Evolutionary conservation across 2,888 invertebrate genomes (phyloP).

Genomic region (Paralinhomoeus sp.): DNA sequence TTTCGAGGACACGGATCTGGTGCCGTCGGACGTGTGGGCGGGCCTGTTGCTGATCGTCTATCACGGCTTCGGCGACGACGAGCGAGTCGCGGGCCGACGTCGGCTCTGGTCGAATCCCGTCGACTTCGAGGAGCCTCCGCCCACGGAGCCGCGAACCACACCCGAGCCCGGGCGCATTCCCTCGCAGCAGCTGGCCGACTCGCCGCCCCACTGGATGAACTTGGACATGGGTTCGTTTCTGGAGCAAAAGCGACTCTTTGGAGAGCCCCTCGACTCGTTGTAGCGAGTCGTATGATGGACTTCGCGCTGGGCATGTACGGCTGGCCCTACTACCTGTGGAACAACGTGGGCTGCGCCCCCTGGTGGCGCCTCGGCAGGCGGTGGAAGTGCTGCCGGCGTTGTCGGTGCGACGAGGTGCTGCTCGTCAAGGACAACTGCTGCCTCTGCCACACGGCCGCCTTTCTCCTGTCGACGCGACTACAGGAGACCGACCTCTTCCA

Average conservation of each 20-base stretch:
- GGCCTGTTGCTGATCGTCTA: slow-evolving; percentile 51
- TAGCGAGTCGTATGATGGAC: slow-evolving; percentile 49
- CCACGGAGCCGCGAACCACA: neutral
- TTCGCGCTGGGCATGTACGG: slow-evolving; percentile 63
- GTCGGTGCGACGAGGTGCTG: slow-evolving; percentile 9
- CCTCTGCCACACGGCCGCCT: slow-evolving; percentile 58
- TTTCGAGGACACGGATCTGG: slow-evolving; percentile 50
- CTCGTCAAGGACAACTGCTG: slow-evolving; percentile 74
- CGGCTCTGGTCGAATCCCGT: too few species aligned
- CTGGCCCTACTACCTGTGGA: slow-evolving; percentile 60
- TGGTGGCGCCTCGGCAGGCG: slow-evolving; percentile 1
- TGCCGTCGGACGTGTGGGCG: slow-evolving; percentile 64
- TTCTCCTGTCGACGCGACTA: slow-evolving; percentile 46
- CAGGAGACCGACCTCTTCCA: slow-evolving; percentile 56
- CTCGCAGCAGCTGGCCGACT: neutral
- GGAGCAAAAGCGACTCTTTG: too few species aligned
- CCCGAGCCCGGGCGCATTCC: neutral
- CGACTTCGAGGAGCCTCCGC: too few species aligned
- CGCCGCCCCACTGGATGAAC: slow-evolving; percentile 45
- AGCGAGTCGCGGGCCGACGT: too few species aligned
- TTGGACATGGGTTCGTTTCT: slow-evolving; percentile 33
- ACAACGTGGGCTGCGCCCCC: slow-evolving; percentile 10
- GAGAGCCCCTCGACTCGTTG: neutral
- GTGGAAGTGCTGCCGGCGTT: slow-evolving; percentile 3
- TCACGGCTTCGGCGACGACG: slow-evolving; percentile 6